Evolutionary conservation across 2,888 invertebrate genomes (phyloP), one percentile per base, ranked within the genome.

Genomic region (Nemoura dubitans): DNA sequence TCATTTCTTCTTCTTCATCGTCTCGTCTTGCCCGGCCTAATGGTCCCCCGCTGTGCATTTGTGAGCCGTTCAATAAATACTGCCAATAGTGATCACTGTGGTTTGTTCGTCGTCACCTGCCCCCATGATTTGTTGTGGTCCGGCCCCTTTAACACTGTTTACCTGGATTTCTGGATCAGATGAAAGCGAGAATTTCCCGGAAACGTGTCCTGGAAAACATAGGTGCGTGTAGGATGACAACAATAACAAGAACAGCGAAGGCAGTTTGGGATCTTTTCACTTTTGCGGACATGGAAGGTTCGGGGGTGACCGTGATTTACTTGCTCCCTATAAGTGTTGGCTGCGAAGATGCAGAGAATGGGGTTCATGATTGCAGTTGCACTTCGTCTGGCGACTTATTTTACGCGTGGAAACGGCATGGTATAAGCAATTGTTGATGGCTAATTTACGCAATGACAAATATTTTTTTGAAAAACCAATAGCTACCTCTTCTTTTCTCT

Each of bases 71-170:
- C 59, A 59, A 59, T 59, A 59, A 59, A 59, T 59, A 59, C 59
- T 59, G 59, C 59, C 59, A 59, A 59, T 59, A 59, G 59, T 59
- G 59, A 59, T 59, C 59, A 59, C 59, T 59, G 59, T 59, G 14
- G 59, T 21, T 59, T 59, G 59, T 59, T 59, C 10, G 10, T 59
- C 14, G 59, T 59, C 59, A 59, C 59, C 59, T 59, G 59, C 59
- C 16, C 6, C 36, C 59, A 59, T 59, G 59, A 59, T 59, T 59
- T 59, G 59, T 59, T 59, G 59, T 59, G 21, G 59, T 59, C 59
- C 59, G 10, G 59, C 21, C 59, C 59, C 59, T 10, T 36, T 6
- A 21, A 59, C 21, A 21, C 59, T 59, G 21, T 59, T 59, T 59
- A 59, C 21, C 59, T 59, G 59, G 59, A 3, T 59, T 59, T 59